phyloP scores from a whole-genome alignment of 2,113 vertebrate genomes.

The Otocyon megalotis region DNA sequence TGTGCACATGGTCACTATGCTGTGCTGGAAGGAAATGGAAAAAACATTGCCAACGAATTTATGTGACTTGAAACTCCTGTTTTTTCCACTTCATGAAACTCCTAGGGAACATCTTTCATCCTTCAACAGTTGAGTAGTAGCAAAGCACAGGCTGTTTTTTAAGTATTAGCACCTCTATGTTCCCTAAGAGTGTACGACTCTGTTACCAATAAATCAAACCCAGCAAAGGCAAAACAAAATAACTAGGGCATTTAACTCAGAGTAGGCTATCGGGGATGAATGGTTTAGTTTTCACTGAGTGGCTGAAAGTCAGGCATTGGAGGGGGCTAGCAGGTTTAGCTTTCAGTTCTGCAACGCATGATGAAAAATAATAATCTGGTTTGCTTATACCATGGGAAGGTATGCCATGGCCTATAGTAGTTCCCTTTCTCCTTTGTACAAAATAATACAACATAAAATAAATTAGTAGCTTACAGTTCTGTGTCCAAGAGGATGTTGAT shows the following conservation, averaged over 20 bases:
- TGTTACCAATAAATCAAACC: neutral
- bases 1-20: too few species aligned
- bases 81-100: neutral
- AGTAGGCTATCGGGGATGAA: neutral
- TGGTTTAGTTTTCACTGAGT: neutral
- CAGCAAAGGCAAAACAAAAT: neutral
- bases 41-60: neutral
- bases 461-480: slow-evolving; percentile 66
- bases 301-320: neutral
- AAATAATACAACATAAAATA: slow-evolving; percentile 77
- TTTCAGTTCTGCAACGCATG: neutral
- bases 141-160: neutral
- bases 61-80: neutral
- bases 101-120: neutral
- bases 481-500: slow-evolving; percentile 78
- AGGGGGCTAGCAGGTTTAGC: neutral
- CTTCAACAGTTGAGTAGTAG: neutral
- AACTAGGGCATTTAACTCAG: neutral
- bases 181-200: neutral
- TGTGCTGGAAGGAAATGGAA: neutral
- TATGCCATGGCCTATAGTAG: neutral
- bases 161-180: neutral
- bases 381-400: neutral
- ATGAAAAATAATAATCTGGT: neutral
- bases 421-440: slow-evolving; percentile 65